Base-by-base conservation (phyloP, 2,888 invertebrate genomes). In the Orchesellides sinensis region DNA sequence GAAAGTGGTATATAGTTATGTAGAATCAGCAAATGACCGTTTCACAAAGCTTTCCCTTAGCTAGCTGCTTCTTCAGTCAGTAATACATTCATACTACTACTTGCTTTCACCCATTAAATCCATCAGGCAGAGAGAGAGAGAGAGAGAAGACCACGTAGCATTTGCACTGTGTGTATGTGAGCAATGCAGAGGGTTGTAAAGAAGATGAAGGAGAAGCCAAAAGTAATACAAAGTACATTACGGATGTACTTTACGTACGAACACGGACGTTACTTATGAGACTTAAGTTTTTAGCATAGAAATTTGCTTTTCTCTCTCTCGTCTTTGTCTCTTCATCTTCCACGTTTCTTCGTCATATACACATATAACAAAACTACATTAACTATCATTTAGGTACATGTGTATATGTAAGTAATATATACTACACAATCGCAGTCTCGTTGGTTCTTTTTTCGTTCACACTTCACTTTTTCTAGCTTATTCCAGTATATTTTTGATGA, bases 161-260 rank as follows among this genome's bases (percentile, higher is more conserved):
- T 10, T 59, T 40, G 35, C 49, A 49, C 19, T 19, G 19, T 54
- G 12, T 69, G 19, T 10, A 12, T 40, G 49, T 19, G 52, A 70
- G 54, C 70, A 78, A 77, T 75, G 61, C 59, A 35, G 40, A 54
- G 61, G 70, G 65, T 70, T 70, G 79, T 70, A 79, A 80, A 80
- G 66, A 66, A 63, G 79, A 81, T 81, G 80, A 81, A 74, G 66
- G 80, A 81, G 80, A 81, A 81, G 80, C 73, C 80, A 81, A 68
- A 81, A 73, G 80, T 81, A 81, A 81, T 81, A 81, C 80, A 81
- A 81, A 81, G 73, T 74, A 81, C 80, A 81, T 81, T 81, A 81
- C 73, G 80, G 80, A 81, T 81, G 80, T 81, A 68, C 66, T 81
- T 81, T 74, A 61, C 56, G 45, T 19, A 66, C 66, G 61, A 61